Conservation (phyloP, 1,140 invertebrate species). For the Drosophila bifasciata region DNA sequence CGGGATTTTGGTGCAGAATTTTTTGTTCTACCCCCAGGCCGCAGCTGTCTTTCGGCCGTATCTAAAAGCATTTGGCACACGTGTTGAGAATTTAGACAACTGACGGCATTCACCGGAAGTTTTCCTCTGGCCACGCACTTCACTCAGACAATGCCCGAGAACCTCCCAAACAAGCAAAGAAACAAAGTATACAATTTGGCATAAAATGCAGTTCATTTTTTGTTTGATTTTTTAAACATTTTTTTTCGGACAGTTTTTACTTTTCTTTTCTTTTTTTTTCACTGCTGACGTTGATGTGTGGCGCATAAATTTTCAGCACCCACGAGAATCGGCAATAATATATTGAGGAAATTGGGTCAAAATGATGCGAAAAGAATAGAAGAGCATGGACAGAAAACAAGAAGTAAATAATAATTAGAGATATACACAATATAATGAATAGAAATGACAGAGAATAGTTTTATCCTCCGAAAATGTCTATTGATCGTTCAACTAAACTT, state of each 20-base stretch:
- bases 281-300: conserved; percentile 71
- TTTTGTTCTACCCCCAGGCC: conserved; percentile 27
- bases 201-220: conserved; percentile 63
- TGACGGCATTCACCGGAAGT: conserved; percentile 65
- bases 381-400: conserved; percentile 3
- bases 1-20: conserved; percentile 33
- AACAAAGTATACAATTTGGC: conserved; percentile 59
- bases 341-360: conserved; percentile 74
- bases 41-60: conserved; percentile 23
- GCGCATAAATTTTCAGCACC: conserved; percentile 64
- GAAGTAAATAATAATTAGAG: background rate
- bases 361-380: conserved; percentile 30
- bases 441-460: background rate
- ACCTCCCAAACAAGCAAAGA: conserved; percentile 26
- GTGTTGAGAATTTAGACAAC: conserved; percentile 57
- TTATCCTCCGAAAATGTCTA: no score
- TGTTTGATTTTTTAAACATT: conserved; percentile 33
- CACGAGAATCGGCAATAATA: conserved; percentile 53
- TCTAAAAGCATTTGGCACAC: conserved; percentile 56
- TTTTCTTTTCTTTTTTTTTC: conserved; percentile 64
- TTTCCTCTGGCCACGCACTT: conserved; percentile 50
- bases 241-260: conserved; percentile 6
- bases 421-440: background rate
- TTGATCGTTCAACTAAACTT: no score
- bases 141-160: conserved; percentile 25